Evolutionary conservation across 2,797 vertebrate genomes (phyloP), one percentile per base, ranked within the genome.

Genomic region (Nannoperca obscura): DNA sequence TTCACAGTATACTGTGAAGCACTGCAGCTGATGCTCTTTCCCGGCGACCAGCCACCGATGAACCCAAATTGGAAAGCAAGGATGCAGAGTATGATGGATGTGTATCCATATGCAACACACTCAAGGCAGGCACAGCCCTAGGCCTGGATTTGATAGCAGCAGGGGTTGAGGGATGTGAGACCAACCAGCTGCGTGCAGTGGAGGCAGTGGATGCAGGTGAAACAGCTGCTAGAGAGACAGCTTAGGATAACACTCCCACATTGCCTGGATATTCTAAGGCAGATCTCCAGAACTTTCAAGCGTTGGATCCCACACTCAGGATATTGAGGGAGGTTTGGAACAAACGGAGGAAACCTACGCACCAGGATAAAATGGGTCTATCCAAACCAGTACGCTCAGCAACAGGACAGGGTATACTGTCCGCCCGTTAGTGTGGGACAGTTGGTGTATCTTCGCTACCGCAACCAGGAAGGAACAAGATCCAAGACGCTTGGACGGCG

Each of bases 71-170:
- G 3, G 17, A 40, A 3, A 20, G n/a, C n/a, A 60, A 54, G 0
- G 63, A 50, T 40, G 12, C 19, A 14, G 83, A 78, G 10, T 78
- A 61, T 71, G 61, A 85, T 46, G 55, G 40, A 7, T 81, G 75
- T 50, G 42, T 78, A 14, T 27, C 58, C 14, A 47, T 81, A 12
- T 78, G 74, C 20, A 82, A 82, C 14, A 2, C 47, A 3, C 34
- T 78, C 2, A 46, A 15, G 6, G 19, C 36, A 57, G 66, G 70
- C 1, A 86, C 77, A 32, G 58, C 22, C n/a, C 34, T 82, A 47
- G 30, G 15, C 7, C 38, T 34, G 7, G 68, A 79, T 0, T 17
- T 87, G 12, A 69, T 57, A 5, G 27, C 14, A 3, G 27, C 13
- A 34, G 69, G 61, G 0, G 15, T 74, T 6, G 36, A 69, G 36